These are phyloP conservation scores for Chaenogobius annularis DNA, from an alignment of 2,113 vertebrate species.

Conservation along the genomic window DNA sequence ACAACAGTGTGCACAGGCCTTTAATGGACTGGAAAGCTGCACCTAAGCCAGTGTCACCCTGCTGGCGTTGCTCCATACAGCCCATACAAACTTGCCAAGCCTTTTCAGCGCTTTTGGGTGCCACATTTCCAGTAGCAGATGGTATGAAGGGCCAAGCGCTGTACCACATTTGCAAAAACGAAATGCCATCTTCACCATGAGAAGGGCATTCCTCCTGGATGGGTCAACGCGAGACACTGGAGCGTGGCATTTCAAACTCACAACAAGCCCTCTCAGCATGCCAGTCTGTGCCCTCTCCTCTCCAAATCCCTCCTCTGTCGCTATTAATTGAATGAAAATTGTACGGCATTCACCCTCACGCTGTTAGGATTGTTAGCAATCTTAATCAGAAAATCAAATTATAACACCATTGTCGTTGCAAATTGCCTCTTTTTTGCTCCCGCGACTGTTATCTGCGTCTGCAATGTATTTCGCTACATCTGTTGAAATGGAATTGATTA, in stretches of 20 bases:
- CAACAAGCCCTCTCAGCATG: slow-evolving; percentile 46
- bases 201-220: slow-evolving; percentile 64
- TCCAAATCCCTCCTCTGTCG: slow-evolving; percentile 32
- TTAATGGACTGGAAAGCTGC: not conserved
- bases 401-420: slow-evolving; percentile 65
- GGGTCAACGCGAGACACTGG: slow-evolving; percentile 48
- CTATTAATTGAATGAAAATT: slow-evolving; percentile 72
- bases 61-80: slow-evolving; percentile 7
- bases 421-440: slow-evolving; percentile 70
- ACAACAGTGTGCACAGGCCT: too few species aligned
- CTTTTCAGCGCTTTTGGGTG: slow-evolving; percentile 19
- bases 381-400: slow-evolving; percentile 79
- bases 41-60: not conserved
- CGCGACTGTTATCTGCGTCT: slow-evolving; percentile 56
- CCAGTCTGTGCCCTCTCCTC: slow-evolving; percentile 40
- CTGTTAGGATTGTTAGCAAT: slow-evolving; percentile 66
- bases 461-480: slow-evolving; percentile 66
- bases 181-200: slow-evolving; percentile 68
- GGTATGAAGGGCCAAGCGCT: slow-evolving; percentile 36
- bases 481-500: slow-evolving; percentile 73
- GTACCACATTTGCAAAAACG: slow-evolving; percentile 62
- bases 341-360: slow-evolving; percentile 45
- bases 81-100: slow-evolving; percentile 20
- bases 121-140: slow-evolving; percentile 57
- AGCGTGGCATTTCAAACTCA: slow-evolving; percentile 61